Evolutionary conservation across 1,140 invertebrate genomes (phyloP), one percentile per base, ranked within the genome.

Genomic region (Tribolium madens): DNA sequence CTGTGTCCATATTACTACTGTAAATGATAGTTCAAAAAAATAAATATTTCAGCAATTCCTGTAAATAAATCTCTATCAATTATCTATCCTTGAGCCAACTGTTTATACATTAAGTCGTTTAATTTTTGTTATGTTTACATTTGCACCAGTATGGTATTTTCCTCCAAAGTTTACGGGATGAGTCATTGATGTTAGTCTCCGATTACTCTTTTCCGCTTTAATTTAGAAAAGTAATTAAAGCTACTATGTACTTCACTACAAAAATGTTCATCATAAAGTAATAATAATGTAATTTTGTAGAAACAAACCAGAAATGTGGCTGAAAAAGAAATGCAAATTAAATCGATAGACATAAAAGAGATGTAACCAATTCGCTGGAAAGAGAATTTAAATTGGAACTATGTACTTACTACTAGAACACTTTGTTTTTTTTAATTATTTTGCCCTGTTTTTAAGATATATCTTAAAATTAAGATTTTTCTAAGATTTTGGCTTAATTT

Each of bases 1-100:
- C 31, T 64, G 57, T 64, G 36, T 60, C 57, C 26, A n/a, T n/a
- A n/a, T 33, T n/a, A 18, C 57, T 64, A 26, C 57, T 33, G 57
- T 64, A 64, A 64, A 64, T 33, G 57, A n/a, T n/a, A n/a, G 6
- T 33, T n/a, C 10, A 64, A 64, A 64, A 64, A 64, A 64, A 64
- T 64, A 64, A 64, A 64, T 64, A 64, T 64, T 31, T 64, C 26
- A 33, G 10, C 31, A 64, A 31, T 42, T 42, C 14, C n/a, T 4
- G 21, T 64, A 33, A 31, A 64, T 64, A 33, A 31, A 64, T 26
- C 31, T 33, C 57, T 64, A 64, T 10, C 26, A 33, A 64, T 64
- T 26, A 64, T 36, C 36, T 64, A 64, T 64, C 57, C 57, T 64
- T 64, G 57, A 64, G 57, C 57, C 31, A 12, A 64, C 21, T 64